Evolutionary conservation across 1,140 invertebrate species (phyloP).

Genomic region (Drosophila melanogaster): DNA sequence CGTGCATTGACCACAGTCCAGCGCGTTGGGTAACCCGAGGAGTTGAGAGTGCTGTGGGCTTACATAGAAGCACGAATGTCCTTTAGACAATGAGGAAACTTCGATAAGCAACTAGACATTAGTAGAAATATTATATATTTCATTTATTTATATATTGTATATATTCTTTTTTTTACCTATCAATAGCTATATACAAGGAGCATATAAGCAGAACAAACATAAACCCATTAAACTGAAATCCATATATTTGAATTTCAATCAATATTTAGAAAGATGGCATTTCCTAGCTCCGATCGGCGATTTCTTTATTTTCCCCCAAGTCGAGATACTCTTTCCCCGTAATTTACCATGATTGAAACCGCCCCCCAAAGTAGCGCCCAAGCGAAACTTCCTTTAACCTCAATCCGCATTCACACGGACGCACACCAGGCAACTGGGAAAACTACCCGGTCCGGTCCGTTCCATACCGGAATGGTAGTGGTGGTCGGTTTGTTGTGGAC

Average conservation of each 20-base stretch:
- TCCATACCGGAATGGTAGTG: slow-evolving; percentile 21
- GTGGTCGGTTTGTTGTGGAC: slow-evolving; percentile 66
- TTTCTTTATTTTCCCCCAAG: background rate
- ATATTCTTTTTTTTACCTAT: too few species aligned
- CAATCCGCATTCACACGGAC: slow-evolving; percentile 66
- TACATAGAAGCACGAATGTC: slow-evolving; percentile 15
- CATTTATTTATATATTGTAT: too few species aligned
- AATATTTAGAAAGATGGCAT: too few species aligned
- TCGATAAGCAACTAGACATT: background rate
- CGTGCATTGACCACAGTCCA: slow-evolving; percentile 72
- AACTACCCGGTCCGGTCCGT: slow-evolving; percentile 58
- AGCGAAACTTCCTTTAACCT: slow-evolving; percentile 83
- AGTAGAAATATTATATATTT: too few species aligned
- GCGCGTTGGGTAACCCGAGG: slow-evolving; percentile 34
- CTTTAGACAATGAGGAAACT: slow-evolving; percentile 2
- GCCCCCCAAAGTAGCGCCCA: slow-evolving; percentile 40
- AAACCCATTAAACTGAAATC: too few species aligned
- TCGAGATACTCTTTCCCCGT: slow-evolving; percentile 14
- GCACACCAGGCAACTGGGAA: slow-evolving; percentile 38
- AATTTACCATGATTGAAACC: slow-evolving; percentile 51
- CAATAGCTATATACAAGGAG: too few species aligned
- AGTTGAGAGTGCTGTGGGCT: slow-evolving; percentile 1
- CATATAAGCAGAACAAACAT: too few species aligned
- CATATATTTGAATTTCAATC: too few species aligned
- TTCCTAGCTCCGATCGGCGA: background rate